These are phyloP conservation scores for human DNA, from an alignment of 2,113 vertebrate genomes.

Conservation along the genomic window GRCh38 chr7:17782501-17783000, in stretches of 20 bases:
- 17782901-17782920: background rate
- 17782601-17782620: background rate
- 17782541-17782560: background rate
- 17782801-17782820: background rate
- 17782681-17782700: background rate
- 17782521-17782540: background rate
- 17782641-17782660: background rate
- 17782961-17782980: background rate
- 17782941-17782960: background rate
- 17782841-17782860: background rate
- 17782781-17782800: background rate
- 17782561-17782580: background rate
- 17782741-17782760: background rate
- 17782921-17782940: background rate
- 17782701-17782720: background rate
- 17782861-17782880: background rate
- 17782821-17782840: background rate
- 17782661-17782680: background rate
- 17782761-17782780: background rate
- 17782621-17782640: background rate
- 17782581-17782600: background rate
- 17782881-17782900: background rate
- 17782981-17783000: background rate
- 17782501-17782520: background rate
- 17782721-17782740: background rate